phyloP scores from a whole-genome alignment of 2,888 invertebrate genomes.

The Tinea trinotella region DNA sequence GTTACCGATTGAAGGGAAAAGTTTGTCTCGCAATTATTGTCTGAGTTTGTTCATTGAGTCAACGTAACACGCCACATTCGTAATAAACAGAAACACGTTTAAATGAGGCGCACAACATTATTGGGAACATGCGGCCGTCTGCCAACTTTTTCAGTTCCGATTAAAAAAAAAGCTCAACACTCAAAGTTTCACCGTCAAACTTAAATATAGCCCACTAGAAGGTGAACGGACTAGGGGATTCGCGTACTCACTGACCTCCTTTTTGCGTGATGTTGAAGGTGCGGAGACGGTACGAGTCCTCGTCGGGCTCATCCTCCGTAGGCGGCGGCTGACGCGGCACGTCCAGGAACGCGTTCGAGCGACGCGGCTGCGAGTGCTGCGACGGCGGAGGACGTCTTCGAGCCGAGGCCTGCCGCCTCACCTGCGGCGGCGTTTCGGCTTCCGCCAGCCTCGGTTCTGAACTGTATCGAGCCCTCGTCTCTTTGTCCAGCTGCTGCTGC shows the following conservation, averaged over 20 bases:
- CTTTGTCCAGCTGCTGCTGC: constrained; percentile 61
- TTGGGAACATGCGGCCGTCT: constrained; percentile 29
- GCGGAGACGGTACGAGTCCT: constrained; percentile 90
- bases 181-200: constrained; percentile 35
- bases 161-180: constrained; percentile 43
- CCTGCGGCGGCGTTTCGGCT: constrained; percentile 77
- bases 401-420: constrained; percentile 75
- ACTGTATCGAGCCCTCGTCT: constrained; percentile 74
- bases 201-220: constrained; percentile 25
- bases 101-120: constrained; percentile 7
- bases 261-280: constrained; percentile 94
- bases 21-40: not conserved
- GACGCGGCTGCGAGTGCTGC: constrained; percentile 67
- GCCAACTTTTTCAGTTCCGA: constrained; percentile 48
- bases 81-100: constrained; percentile 5
- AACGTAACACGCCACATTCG: not conserved
- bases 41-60: not conserved
- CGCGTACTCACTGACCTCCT: constrained; percentile 74
- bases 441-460: constrained; percentile 79
- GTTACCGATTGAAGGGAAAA: not conserved
- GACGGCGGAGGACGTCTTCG: constrained; percentile 65
- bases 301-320: constrained; percentile 78
- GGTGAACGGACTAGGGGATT: constrained; percentile 47
- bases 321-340: constrained; percentile 67
- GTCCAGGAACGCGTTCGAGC: constrained; percentile 81